Base-by-base conservation (phyloP, 2,888 invertebrate species). In the Leptodirus hochenwartii region DNA sequence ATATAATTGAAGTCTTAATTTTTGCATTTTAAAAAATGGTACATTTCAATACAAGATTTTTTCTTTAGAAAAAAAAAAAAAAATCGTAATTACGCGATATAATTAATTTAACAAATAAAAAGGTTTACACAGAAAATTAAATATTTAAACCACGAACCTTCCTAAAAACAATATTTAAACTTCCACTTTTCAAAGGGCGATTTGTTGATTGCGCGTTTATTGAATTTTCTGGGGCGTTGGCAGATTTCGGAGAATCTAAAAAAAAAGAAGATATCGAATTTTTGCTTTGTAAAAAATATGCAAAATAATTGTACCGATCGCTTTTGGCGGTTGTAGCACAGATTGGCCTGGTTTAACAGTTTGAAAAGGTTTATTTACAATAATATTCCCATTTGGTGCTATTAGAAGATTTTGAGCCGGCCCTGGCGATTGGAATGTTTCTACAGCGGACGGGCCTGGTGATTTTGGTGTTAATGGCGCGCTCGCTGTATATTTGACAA, bases 111-210 rank as follows among this genome's bases (percentile, higher is more conserved):
- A 11, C 15, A 8, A 15, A 27, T 9, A 27, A 12, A 15, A 6
- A 8, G 10, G 13, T 15, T 27, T 27, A 9, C 10, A 8, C 11
- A 25, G 6, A 11, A 25, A 25, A 6, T 6, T 11, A 15, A 15
- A 20, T 37, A 33, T 24, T 24, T 15, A 17, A 13, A 12, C 8
- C 41, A 22, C 33, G 45, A 56, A 82, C 85, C 66, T 90, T 90
- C 57, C 90, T 69, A 50, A 87, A 76, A 57, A 93, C 91, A 5
- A 95, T 64, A 2, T 67, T 66, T 5, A 76, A 52, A 17, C 75
- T 71, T 11, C 73, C 74, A 5, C 66, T 65, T 44, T 65, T 56
- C 39, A 62, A 66, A 2, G 71, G 67, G 42, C 54, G 59, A 22
- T 36, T 33, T 13, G 32, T 17, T 27, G 31, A 27, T 28, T 31